Conservation (phyloP, 2,113 vertebrate species). For the Sinocyclocheilus anophthalmus region DNA sequence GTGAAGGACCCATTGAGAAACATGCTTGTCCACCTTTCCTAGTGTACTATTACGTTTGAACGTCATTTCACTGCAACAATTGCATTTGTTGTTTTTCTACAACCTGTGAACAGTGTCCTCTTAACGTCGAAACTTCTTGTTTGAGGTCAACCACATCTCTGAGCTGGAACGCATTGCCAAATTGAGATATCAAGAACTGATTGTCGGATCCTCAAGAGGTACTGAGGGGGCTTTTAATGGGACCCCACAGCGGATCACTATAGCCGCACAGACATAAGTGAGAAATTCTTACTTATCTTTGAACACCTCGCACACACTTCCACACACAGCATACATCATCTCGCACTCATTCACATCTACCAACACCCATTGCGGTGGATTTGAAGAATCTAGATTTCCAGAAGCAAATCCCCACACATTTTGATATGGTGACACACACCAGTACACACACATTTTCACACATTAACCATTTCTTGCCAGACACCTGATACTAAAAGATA, state of each 20-base stretch:
- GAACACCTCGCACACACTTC: not conserved
- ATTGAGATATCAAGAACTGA: slow-evolving; percentile 48
- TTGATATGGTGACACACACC: not conserved
- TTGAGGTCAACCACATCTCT: slow-evolving; percentile 22
- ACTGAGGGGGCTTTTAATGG: slow-evolving; percentile 22
- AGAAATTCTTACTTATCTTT: not conserved
- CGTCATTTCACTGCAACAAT: not conserved
- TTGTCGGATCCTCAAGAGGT: slow-evolving; percentile 40
- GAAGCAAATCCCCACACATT: not conserved
- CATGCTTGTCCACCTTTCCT: not conserved
- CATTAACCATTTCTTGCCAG: not conserved
- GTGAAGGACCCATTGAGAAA: slow-evolving; percentile 14
- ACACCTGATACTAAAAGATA: not conserved
- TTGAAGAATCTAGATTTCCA: not conserved
- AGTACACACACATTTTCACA: not conserved
- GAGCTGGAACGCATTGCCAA: slow-evolving; percentile 12
- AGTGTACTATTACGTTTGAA: slow-evolving; percentile 2
- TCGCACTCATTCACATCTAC: not conserved
- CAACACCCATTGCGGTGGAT: not conserved
- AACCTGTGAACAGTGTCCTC: not conserved
- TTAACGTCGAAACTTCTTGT: not conserved
- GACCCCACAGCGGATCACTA: not conserved
- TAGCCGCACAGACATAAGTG: not conserved
- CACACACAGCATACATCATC: not conserved
- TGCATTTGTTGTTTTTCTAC: not conserved